Conservation (phyloP, 2,888 invertebrate species). For the Arrhopalites spinosus region DNA sequence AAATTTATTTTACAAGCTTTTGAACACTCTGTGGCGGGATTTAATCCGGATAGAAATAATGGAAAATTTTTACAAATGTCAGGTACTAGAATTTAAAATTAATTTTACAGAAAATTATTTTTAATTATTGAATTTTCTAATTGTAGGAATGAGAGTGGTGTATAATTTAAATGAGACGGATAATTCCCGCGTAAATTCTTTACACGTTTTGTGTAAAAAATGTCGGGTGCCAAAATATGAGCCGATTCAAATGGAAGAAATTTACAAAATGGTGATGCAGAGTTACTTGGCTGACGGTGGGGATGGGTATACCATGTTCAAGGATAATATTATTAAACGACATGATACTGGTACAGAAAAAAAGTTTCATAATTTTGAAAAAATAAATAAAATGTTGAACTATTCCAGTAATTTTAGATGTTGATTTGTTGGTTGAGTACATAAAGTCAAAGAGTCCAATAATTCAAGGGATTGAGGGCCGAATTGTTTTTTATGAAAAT, state of each 20-base stretch:
- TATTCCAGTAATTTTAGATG: slow-evolving; percentile 63
- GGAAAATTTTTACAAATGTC: slow-evolving; percentile 85
- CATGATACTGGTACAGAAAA: slow-evolving; percentile 60
- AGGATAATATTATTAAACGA: slow-evolving; percentile 55
- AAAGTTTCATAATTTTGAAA: too few relatives aligned
- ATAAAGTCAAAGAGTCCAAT: slow-evolving; percentile 67
- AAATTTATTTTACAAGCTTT: slow-evolving; percentile 67
- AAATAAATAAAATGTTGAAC: too few relatives aligned
- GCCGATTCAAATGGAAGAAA: slow-evolving; percentile 63
- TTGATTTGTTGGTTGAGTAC: slow-evolving; percentile 66
- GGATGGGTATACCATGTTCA: slow-evolving; percentile 70
- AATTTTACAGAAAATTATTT: too few relatives aligned
- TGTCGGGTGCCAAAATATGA: slow-evolving; percentile 69
- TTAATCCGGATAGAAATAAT: slow-evolving; percentile 61
- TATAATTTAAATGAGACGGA: slow-evolving; percentile 69
- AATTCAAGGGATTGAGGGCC: slow-evolving; percentile 69
- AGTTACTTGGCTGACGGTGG: slow-evolving; percentile 75
- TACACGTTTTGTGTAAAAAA: slow-evolving; percentile 69
- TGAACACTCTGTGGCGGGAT: slow-evolving; percentile 69
- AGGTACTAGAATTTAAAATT: slow-evolving; percentile 62
- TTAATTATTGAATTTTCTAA: too few relatives aligned
- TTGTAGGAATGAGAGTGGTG: slow-evolving; percentile 68
- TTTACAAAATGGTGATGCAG: slow-evolving; percentile 70
- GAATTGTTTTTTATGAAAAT: too few relatives aligned
- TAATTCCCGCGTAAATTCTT: slow-evolving; percentile 69